A percentile compares a stretch with the other conserved stretches of the same genome.
phyloP scores from a whole-genome alignment of 2,113 vertebrate species.

The Sebastes fasciatus region DNA sequence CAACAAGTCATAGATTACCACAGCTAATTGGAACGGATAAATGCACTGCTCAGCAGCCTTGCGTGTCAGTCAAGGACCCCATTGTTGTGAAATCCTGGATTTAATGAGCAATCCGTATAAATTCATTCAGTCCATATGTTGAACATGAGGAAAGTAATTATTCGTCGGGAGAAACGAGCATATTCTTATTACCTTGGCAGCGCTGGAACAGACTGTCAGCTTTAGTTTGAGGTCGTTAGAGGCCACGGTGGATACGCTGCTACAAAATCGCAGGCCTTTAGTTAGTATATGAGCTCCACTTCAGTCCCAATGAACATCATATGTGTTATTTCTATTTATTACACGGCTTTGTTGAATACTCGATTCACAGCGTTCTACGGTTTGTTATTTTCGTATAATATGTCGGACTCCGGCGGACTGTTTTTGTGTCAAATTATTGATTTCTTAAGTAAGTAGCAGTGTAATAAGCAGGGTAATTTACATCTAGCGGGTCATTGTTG shows the following conservation, averaged over 20 bases:
- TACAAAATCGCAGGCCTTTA: conserved; percentile 1
- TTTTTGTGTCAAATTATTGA: too few relatives aligned
- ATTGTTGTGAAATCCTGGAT: conserved; percentile 71
- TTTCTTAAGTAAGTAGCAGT: too few relatives aligned
- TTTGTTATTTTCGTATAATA: too few relatives aligned
- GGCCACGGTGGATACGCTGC: neutral
- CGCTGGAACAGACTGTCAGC: neutral
- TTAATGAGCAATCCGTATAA: conserved; percentile 53
- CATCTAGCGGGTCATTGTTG: too few relatives aligned
- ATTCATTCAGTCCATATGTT: conserved; percentile 63
- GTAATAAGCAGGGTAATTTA: too few relatives aligned
- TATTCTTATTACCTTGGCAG: conserved; percentile 35
- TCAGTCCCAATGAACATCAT: neutral
- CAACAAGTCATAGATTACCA: conserved; percentile 68
- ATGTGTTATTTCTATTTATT: neutral
- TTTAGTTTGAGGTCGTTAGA: conserved; percentile 27
- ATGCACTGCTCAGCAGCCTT: conserved; percentile 53
- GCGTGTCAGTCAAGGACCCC: conserved; percentile 63
- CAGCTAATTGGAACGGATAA: conserved; percentile 68
- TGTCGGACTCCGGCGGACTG: too few relatives aligned
- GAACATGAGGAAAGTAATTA: conserved; percentile 44
- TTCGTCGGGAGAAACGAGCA: conserved; percentile 1
- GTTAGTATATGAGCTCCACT: neutral
- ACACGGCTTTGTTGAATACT: too few relatives aligned
- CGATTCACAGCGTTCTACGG: too few relatives aligned